Percentiles rank a stretch among this genome's conserved stretches.
Evolutionary conservation across 2,888 invertebrate genomes (phyloP).

Genomic region (Parasteatoda lunata): DNA sequence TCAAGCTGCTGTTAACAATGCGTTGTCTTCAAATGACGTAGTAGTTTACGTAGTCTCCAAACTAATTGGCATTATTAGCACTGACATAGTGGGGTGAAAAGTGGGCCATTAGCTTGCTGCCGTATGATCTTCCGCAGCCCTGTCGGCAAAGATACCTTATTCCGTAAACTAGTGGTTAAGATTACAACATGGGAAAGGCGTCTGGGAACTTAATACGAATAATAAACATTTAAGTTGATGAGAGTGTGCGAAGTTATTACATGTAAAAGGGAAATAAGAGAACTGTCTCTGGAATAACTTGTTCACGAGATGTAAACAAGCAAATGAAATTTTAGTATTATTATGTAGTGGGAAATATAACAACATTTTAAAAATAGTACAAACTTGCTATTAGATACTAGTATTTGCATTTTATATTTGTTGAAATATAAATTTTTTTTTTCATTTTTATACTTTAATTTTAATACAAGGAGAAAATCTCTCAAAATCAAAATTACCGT

Average conservation of each 20-base stretch:
- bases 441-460: too few relatives aligned
- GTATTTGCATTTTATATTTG: too few relatives aligned
- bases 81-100: slow-evolving; percentile 36
- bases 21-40: slow-evolving; percentile 32
- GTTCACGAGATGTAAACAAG: too few relatives aligned
- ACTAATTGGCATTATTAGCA: slow-evolving; percentile 51
- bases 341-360: too few relatives aligned
- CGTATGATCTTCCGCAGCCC: background rate
- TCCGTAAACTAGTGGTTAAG: slow-evolving; percentile 1
- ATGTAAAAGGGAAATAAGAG: too few relatives aligned
- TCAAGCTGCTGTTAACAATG: slow-evolving; percentile 15
- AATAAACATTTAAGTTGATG: background rate
- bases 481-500: too few relatives aligned
- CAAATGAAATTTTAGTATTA: too few relatives aligned
- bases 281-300: too few relatives aligned
- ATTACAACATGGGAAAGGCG: background rate
- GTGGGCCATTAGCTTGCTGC: slow-evolving; percentile 26
- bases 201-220: background rate
- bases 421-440: too few relatives aligned
- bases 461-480: too few relatives aligned
- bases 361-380: too few relatives aligned
- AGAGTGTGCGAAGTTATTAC: background rate
- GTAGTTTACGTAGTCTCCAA: slow-evolving; percentile 21
- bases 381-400: too few relatives aligned
- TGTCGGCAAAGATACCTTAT: background rate